Base-by-base conservation (phyloP, 30 jellyfish, hydroid and myxozoan species). In the Aurelia sp. region DNA sequence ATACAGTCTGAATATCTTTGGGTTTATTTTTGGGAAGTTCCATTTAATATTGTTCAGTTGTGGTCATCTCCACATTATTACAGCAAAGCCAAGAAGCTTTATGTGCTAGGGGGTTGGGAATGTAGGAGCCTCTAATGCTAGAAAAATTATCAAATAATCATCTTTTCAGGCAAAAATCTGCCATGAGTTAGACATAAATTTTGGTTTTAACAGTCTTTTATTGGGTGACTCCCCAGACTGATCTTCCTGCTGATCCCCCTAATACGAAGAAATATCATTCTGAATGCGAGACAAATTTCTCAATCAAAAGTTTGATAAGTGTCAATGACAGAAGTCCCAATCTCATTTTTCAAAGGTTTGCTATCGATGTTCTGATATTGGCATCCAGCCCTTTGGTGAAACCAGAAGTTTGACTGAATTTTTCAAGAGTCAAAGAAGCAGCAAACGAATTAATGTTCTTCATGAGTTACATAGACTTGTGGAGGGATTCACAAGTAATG, bases 351-450 rank as follows among this genome's bases (percentile, higher is more conserved):
- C 41, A 55, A 19, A 93, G 98, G 98, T 93, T 0, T 93, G 98
- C 85, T 93, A 73, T 77, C 31, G 41, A 19, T 93, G 98, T 71
- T 89, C 97, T 10, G 98, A 93, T 20, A 59, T 74, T 11, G 74
- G 65, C 0, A 63, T 37, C 4, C 98, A 93, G 79, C 50, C 87
- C 13, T 62, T 80, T 86, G 98, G 98, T 6, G 92, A 73, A 41
- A 78, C 91, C 13, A 79, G 93, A 41, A 30, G 73, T 22, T 65
- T 93, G 63, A 81, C 97, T 8, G 86, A 59, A 0, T 74, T 31
- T 31, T 87, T 93, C 62, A 52, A 44, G 44, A 64, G 67, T 20
- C 91, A 55, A 35, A 86, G 97, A 30, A 52, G 62, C 61, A 73
- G 59, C 19, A 87, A 73, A 53, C 85, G 97, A 16, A 81, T 87